Base-by-base conservation (phyloP, 2,888 invertebrate species). In the Oscheius sp. region DNA sequence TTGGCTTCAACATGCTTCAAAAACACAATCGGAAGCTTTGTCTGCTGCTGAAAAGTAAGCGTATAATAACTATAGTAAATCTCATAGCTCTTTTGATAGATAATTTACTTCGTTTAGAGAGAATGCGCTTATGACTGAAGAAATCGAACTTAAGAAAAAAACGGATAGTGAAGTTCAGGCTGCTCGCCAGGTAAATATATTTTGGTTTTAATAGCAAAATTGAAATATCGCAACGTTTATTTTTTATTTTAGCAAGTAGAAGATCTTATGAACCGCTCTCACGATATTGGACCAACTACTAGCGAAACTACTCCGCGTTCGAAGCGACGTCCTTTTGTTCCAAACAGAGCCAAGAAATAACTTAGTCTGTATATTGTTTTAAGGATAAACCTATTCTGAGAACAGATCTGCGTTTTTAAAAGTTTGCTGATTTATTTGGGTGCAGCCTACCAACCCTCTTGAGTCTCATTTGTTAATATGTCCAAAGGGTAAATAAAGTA, bases 271-370 rank as follows among this genome's bases (percentile, higher is more conserved):
- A 61, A 43, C 41, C 61, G 61, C 23, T 43, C 61, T 6, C 61
- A 61, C 12, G 61, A 61, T 16, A 43, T 43, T n/a, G 25, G 18
- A 1, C 61, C 61, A 9, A 21, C 43, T 7, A 58, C 58, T 1
- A 61, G 43, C 45, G 61, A 61, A 43, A 61, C 61, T n/a, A 61
- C 61, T 61, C 61, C 61, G 7, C 61, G 61, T 23, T 43, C n/a
- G 21, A 61, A 61, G 23, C 61, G 61, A n/a, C 41, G 61, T 21
- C 41, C 41, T 9, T 9, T 61, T 35, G 7, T 61, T 12, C 18
- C 43, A 13, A 41, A 43, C 23, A 16, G 61, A 41, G 6, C 61
- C 1, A 61, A 61, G 43, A 61, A 61, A 18, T 61, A 61, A 43
- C 41, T 18, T 35, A 35, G 5, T 35, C 9, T 35, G 35, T 35